These are phyloP conservation scores for Chrysogorgia sp. DNA, from an alignment of 92 coral and sea anemone genomes.

Conservation along the genomic window DNA sequence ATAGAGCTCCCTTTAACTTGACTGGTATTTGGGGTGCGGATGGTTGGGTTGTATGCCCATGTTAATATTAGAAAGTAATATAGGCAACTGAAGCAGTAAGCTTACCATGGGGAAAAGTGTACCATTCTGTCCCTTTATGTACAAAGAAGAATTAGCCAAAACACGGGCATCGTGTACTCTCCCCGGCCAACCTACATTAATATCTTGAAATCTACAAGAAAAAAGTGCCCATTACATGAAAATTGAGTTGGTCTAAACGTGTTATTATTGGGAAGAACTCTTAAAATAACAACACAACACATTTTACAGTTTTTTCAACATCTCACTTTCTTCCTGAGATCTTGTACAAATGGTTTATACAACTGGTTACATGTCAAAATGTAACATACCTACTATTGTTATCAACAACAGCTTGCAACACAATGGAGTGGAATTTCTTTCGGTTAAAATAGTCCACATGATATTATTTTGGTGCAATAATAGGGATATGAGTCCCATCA, in stretches of 20 bases:
- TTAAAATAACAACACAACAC: too few species aligned
- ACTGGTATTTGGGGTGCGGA: too few species aligned
- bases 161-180: conserved; percentile 49
- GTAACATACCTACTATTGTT: not conserved
- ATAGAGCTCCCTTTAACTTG: too few species aligned
- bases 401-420: conserved; percentile 40
- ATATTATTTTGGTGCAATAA: conserved; percentile 35
- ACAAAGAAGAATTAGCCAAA: conserved; percentile 34
- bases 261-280: not conserved
- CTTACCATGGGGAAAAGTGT: conserved; percentile 35
- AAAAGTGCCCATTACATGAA: not conserved
- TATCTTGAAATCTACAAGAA: conserved; percentile 33
- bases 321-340: too few species aligned
- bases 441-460: conserved; percentile 36
- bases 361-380: too few species aligned
- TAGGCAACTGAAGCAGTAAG: too few species aligned
- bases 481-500: conserved; percentile 44
- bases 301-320: too few species aligned
- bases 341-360: too few species aligned
- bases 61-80: too few species aligned
- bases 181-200: conserved; percentile 42
- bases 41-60: too few species aligned
- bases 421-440: conserved; percentile 36
- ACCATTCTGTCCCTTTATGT: conserved; percentile 28
- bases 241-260: not conserved